phyloP scores from a whole-genome alignment of 2,113 vertebrate genomes.

The Brachirus orientalis region DNA sequence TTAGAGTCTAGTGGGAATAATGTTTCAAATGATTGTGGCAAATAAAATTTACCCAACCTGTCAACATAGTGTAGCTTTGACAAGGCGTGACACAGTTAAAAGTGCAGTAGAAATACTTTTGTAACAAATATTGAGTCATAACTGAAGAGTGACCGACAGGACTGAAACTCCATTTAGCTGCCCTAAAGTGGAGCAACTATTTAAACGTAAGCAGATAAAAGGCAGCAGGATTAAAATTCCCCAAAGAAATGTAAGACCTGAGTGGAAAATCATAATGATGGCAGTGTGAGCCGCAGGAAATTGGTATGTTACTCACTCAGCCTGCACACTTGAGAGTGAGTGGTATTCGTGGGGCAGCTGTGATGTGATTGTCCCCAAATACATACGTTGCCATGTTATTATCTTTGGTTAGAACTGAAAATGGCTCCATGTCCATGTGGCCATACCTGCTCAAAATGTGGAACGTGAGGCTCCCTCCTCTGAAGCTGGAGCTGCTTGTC shows the following conservation, averaged over 20 bases:
- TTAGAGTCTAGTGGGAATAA: neutral
- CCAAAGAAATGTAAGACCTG: conserved; percentile 6
- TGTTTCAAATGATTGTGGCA: conserved; percentile 12
- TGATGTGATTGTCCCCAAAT: conserved; percentile 43
- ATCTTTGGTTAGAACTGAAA: conserved; percentile 19
- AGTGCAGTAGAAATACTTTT: neutral
- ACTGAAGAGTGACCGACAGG: neutral
- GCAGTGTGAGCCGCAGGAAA: conserved; percentile 18
- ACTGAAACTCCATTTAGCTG: conserved; percentile 7
- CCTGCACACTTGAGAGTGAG: conserved; percentile 23
- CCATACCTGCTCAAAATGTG: conserved; percentile 86
- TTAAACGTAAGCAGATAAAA: conserved; percentile 13
- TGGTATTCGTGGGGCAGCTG: conserved; percentile 36
- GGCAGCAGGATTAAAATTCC: conserved; percentile 18
- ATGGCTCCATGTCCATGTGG: conserved; percentile 3
- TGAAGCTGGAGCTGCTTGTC: conserved; percentile 89
- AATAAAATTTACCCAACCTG: neutral
- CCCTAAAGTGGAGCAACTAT: conserved; percentile 6
- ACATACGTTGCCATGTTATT: conserved; percentile 59
- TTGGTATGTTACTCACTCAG: conserved; percentile 11
- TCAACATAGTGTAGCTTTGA: no score
- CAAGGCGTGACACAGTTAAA: no score
- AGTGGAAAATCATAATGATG: conserved; percentile 26
- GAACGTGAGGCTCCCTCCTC: conserved; percentile 73
- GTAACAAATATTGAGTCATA: neutral